Evolutionary conservation across 2,888 invertebrate species (phyloP), one percentile per base, ranked within the genome.

Genomic region (Metalampra italica): DNA sequence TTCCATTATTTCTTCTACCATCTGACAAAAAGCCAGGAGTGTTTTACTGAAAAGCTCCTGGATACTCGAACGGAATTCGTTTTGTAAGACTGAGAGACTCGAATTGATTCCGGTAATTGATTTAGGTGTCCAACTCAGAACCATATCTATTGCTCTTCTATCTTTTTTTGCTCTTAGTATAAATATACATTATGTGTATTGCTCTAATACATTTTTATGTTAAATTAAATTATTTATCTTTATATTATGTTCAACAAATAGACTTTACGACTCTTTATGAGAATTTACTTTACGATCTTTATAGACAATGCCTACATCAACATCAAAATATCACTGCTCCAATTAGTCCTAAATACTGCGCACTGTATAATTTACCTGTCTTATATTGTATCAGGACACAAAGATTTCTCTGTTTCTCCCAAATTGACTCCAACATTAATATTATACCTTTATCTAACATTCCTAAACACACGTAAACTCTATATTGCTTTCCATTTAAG

Each of bases 41-140:
- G 47, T 56, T 56, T 53, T 46, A 49, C 49, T 60, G 54, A 55
- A 64, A 64, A 64, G 62, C 64, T 59, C 51, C 60, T 50, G 53
- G 52, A 57, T 56, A 54, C 57, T 63, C 50, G 56, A 66, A 60
- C 57, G 53, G 59, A 72, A 67, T 69, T 65, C 63, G 54, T 60
- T 68, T 60, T 56, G 51, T 49, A 57, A 64, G 60, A 70, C 62
- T 55, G 50, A 47, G 56, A 63, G 60, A 71, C 60, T 66, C 55
- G 58, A 72, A 74, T 73, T 68, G 68, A 68, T 67, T 66, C 56
- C 50, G 47, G 68, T 71, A 71, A 73, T 70, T 72, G 68, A 68
- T 69, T 73, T 68, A 66, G 56, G 54, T 56, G 60, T 58, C 52
- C 56, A 63, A 52, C 48, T 15, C n/a, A 32, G 42, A n/a, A 40